Percentiles rank a stretch among this genome's conserved stretches.
Evolutionary conservation across 2,888 invertebrate species (phyloP).

Genomic region (Papilio elwesi): DNA sequence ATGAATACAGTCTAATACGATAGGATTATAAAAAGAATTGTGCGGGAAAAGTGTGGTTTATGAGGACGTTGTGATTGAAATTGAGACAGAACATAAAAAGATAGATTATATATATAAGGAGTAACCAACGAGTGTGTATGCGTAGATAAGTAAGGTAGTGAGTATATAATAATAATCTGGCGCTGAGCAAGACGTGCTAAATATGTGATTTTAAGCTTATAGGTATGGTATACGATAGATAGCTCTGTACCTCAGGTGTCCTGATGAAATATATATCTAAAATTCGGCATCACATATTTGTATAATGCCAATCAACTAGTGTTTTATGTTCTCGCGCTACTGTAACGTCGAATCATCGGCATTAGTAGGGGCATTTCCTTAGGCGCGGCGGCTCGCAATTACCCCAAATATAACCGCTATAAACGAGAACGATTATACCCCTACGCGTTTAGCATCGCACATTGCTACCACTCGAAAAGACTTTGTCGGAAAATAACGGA

Average conservation of each 20-base stretch:
- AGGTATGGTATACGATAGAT: not conserved
- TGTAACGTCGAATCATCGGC: conserved; percentile 54
- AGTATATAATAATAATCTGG: not conserved
- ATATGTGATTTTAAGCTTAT: no score
- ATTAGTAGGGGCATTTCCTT: conserved; percentile 57
- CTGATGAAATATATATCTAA: not conserved
- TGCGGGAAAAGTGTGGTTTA: no score
- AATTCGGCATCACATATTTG: not conserved
- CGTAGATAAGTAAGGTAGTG: no score
- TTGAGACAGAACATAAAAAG: no score
- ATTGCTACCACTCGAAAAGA: conserved; percentile 62
- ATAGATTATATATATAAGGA: no score
- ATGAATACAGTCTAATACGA: no score
- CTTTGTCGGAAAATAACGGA: conserved; percentile 58
- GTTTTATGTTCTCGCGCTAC: conserved; percentile 4
- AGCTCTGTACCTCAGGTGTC: not conserved
- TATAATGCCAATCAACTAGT: conserved; percentile 14
- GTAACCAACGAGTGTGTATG: no score
- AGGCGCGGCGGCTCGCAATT: conserved; percentile 61
- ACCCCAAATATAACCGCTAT: conserved; percentile 67
- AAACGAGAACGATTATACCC: conserved; percentile 67
- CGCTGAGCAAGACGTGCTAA: no score
- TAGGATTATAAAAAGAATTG: no score
- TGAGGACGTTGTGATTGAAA: no score
- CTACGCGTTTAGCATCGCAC: conserved; percentile 68